A percentile compares a stretch with the other conserved stretches of the same genome.
Conservation (phyloP, 2,797 vertebrate genomes). For the Peromyscus nudipes region DNA sequence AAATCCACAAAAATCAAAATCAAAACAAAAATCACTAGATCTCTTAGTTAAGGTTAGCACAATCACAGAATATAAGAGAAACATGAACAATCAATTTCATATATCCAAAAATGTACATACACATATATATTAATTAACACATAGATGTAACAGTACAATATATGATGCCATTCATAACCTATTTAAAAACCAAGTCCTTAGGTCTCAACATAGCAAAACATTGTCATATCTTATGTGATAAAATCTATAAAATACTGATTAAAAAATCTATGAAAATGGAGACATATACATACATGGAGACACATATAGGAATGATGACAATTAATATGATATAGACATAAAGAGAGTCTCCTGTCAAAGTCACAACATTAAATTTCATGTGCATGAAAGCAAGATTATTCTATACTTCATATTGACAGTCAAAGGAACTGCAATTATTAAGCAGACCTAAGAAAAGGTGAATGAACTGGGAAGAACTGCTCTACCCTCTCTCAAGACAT, state of each 20-base stretch:
- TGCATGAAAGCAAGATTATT: background rate
- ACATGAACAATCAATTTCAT: background rate
- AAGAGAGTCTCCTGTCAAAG: background rate
- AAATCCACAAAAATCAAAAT: background rate
- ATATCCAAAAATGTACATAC: background rate
- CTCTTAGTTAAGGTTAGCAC: background rate
- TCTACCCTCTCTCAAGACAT: background rate
- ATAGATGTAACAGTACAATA: background rate
- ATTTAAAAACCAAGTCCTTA: constrained; percentile 19
- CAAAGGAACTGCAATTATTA: background rate
- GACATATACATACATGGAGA: background rate
- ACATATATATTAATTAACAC: background rate
- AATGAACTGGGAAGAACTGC: background rate
- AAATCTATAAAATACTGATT: background rate
- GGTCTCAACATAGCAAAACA: background rate
- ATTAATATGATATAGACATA: background rate
- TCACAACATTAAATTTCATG: background rate
- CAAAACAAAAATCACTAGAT: background rate
- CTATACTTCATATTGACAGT: background rate
- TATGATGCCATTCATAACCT: background rate
- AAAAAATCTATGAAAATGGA: background rate
- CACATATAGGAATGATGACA: background rate
- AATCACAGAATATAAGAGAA: background rate
- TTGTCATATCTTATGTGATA: background rate
- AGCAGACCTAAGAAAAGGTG: background rate